A percentile compares a stretch with the other conserved stretches of the same genome.
Conservation (phyloP, 2,797 vertebrate genomes). For the Petrocephalus sullivani region DNA sequence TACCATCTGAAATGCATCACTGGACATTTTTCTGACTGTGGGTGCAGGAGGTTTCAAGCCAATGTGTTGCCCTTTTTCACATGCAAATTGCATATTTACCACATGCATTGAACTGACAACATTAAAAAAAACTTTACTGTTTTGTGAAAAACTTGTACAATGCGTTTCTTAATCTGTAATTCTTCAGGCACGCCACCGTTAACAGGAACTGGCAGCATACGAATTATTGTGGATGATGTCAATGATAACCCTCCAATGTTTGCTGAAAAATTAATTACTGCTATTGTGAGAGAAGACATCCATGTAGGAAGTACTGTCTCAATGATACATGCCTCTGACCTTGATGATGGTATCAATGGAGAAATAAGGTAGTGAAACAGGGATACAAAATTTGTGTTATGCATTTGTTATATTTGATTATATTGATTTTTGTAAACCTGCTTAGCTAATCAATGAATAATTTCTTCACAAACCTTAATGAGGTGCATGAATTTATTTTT, state of each 20-base stretch:
- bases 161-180: not conserved
- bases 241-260: conserved; percentile 66
- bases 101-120: not conserved
- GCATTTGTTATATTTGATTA: not conserved
- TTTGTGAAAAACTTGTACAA: not conserved
- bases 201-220: conserved; percentile 58
- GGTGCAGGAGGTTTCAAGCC: not conserved
- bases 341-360: conserved; percentile 55
- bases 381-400: not conserved
- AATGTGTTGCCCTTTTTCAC: not conserved
- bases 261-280: conserved; percentile 46
- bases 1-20: not conserved
- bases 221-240: conserved; percentile 58
- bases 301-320: conserved; percentile 54
- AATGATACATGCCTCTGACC: conserved; percentile 56
- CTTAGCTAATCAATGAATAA: not conserved
- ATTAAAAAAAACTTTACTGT: not conserved
- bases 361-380: conserved; percentile 54
- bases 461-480: not conserved
- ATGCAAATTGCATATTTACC: not conserved
- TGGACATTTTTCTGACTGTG: not conserved
- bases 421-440: not conserved
- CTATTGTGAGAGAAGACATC: conserved; percentile 58
- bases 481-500: not conserved
- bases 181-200: conserved; percentile 53